Evolutionary conservation across 2,888 invertebrate genomes (phyloP).

Genomic region (Leucoma salicis): DNA sequence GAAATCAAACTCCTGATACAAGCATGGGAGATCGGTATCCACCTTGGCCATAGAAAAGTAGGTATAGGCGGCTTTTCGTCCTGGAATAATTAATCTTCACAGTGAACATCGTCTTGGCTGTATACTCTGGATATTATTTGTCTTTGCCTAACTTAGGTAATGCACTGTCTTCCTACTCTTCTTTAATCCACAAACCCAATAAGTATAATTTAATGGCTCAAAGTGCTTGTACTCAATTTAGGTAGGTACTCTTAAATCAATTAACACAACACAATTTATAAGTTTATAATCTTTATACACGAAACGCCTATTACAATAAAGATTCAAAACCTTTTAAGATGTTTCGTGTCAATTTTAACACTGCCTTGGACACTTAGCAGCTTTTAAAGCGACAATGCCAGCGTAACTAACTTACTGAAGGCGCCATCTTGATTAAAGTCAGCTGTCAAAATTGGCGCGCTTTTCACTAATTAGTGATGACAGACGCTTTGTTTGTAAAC

Average conservation of each 20-base stretch:
- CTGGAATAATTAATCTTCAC: too few relatives aligned
- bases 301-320: conserved; percentile 57
- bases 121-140: too few relatives aligned
- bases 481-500: conserved; percentile 2
- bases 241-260: not conserved
- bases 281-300: conserved; percentile 36
- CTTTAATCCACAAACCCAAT: too few relatives aligned
- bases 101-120: too few relatives aligned
- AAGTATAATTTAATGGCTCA: too few relatives aligned
- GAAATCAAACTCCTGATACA: too few relatives aligned
- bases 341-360: conserved; percentile 57
- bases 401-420: conserved; percentile 50
- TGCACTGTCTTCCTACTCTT: too few relatives aligned
- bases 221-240: too few relatives aligned
- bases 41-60: too few relatives aligned
- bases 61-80: too few relatives aligned
- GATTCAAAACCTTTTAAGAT: conserved; percentile 58
- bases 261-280: conserved; percentile 14
- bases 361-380: conserved; percentile 46
- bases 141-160: too few relatives aligned
- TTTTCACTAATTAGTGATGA: conserved; percentile 32
- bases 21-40: too few relatives aligned
- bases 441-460: conserved; percentile 33
- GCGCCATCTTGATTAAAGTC: conserved; percentile 55
- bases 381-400: conserved; percentile 50